These are phyloP conservation scores for Andrena haemorrhoa DNA, from an alignment of 2,888 invertebrate genomes.

Conservation along the genomic window DNA sequence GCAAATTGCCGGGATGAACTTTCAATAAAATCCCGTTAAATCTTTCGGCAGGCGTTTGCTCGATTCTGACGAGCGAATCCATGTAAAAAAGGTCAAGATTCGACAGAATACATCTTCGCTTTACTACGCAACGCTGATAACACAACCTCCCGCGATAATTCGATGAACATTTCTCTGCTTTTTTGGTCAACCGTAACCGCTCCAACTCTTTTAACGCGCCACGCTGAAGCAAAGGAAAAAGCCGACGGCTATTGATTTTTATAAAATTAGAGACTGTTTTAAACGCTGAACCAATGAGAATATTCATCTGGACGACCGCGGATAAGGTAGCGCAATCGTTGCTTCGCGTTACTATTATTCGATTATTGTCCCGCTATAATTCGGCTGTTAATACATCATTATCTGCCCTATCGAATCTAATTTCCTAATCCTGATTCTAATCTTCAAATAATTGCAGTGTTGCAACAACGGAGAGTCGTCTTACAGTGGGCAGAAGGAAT, in stretches of 20 bases:
- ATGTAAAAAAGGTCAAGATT: background rate
- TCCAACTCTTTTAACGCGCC: background rate
- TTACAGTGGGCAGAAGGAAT: background rate
- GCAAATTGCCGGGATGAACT: constrained; percentile 1
- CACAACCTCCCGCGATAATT: background rate
- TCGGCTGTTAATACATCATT: background rate
- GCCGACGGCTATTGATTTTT: constrained; percentile 18
- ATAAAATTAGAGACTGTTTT: constrained; percentile 5
- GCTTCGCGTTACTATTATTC: constrained; percentile 2
- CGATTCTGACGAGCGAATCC: background rate
- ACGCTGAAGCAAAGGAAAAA: background rate
- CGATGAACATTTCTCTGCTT: background rate
- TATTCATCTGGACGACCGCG: background rate
- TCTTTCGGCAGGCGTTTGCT: too few relatives aligned
- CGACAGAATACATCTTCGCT: background rate
- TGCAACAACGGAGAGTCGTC: background rate
- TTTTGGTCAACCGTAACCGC: background rate
- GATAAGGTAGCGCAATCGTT: background rate
- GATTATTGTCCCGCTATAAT: constrained; percentile 16
- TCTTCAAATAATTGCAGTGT: too few relatives aligned
- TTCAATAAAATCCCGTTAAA: constrained; percentile 9
- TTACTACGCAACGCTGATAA: background rate
- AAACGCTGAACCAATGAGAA: background rate
- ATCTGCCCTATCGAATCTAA: too few relatives aligned
- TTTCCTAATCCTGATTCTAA: too few relatives aligned